Percentiles rank a stretch among this genome's conserved stretches.
Evolutionary conservation across 2,797 vertebrate species (phyloP).

Genomic region (Scyliorhinus canicula): DNA sequence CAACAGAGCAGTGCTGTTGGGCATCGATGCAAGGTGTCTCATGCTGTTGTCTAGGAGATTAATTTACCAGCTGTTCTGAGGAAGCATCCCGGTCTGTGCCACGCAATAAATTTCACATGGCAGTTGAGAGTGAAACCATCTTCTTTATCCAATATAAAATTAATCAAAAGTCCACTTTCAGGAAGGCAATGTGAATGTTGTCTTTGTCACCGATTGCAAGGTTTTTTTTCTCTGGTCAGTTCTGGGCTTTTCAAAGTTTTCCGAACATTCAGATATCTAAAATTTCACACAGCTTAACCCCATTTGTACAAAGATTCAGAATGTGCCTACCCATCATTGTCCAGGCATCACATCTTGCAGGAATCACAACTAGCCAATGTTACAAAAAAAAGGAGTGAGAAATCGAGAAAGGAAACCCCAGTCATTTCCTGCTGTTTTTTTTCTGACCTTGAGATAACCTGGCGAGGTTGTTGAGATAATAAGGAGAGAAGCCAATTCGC

Average conservation of each 20-base stretch:
- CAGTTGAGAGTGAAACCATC: background rate
- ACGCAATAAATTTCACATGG: background rate
- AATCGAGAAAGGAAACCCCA: background rate
- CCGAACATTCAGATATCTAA: background rate
- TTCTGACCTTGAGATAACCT: constrained; percentile 19
- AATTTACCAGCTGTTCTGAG: constrained; percentile 31
- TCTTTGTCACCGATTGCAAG: background rate
- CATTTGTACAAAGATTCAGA: background rate
- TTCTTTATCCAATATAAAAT: constrained; percentile 6
- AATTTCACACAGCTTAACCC: background rate
- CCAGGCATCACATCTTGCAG: background rate
- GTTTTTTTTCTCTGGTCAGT: background rate
- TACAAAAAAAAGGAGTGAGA: background rate
- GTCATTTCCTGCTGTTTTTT: background rate
- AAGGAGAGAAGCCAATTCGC: background rate
- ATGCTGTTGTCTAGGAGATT: constrained; percentile 29
- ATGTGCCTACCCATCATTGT: background rate
- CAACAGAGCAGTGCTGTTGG: constrained; percentile 3
- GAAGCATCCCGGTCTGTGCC: background rate
- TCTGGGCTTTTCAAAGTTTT: background rate
- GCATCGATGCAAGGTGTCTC: constrained; percentile 24
- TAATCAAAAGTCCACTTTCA: background rate
- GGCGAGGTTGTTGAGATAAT: constrained; percentile 3
- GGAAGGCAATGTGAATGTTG: background rate
- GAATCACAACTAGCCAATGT: background rate